Base-by-base conservation (phyloP, 2,888 invertebrate species). In the Volucella inanis region DNA sequence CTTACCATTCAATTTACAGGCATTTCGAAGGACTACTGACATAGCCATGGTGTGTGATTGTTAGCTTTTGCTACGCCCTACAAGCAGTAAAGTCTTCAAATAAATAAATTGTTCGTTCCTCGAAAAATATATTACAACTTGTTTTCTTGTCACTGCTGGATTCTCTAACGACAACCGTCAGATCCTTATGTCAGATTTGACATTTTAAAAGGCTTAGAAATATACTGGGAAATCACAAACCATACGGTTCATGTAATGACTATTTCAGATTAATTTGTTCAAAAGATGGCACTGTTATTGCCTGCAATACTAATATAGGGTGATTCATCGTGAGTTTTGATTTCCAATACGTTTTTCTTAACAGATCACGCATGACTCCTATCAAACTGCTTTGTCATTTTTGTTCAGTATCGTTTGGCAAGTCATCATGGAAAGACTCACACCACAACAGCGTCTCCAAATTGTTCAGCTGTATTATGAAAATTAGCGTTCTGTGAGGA, bases 1-100 rank as follows among this genome's bases (percentile, higher is more conserved):
- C 80, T 88, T 87, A 91, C 91, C 89, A 89, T 89, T 91, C 61
- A 89, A 75, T 80, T 89, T 90, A 76, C 85, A 80, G 45, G 89
- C 89, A 82, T 90, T 89, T 82, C 91, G 90, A 15, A 91, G 74
- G 41, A 90, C 31, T 59, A 90, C 15, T 41, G 90, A 87, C 6
- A 90, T 82, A 11, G 91, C 89, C 91, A 91, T 89, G 62, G 83
- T 88, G 39, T 50, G 15, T 54, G n/a, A 31, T 71, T 75, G 52
- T 43, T 15, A 9, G 52, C 47, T 47, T 57, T 2, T 18, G 9
- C 38, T 14, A 14, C 55, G 43, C 31, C n/a, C 47, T 47, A 10
- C 12, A 52, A n/a, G 38, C 49, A 71, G 45, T 38, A 43, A 12
- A n/a, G 45, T 55, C 31, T 38, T 39, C 6, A 39, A 39, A 12